A percentile compares a stretch with the other conserved stretches of the same genome.
Evolutionary conservation across 2,113 vertebrate genomes (phyloP).

Genomic region (Gavialis gangeticus): DNA sequence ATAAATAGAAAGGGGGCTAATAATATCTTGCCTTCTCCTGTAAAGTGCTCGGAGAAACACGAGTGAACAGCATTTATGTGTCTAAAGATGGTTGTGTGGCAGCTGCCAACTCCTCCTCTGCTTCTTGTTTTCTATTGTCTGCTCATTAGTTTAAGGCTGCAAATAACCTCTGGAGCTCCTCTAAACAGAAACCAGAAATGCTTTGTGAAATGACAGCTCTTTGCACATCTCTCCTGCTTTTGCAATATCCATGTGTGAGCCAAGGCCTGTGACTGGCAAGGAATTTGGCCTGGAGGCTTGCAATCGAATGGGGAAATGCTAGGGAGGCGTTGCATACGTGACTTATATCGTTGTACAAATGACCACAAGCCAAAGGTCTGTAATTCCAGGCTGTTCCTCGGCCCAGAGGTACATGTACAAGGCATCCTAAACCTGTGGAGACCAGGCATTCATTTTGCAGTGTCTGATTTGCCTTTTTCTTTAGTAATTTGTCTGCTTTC

Average conservation of each 20-base stretch:
- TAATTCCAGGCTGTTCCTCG: conserved; percentile 34
- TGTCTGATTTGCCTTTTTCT: conserved; percentile 81
- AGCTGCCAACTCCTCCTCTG: conserved; percentile 5
- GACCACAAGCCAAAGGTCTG: neutral
- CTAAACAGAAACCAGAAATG: neutral
- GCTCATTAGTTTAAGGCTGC: neutral
- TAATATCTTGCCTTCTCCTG: neutral
- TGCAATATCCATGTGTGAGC: neutral
- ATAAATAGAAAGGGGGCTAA: neutral
- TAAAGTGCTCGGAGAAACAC: neutral
- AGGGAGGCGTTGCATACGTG: neutral
- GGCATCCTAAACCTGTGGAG: conserved; percentile 46
- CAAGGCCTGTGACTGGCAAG: neutral
- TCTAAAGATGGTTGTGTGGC: neutral
- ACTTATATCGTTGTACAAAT: neutral
- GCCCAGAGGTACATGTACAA: conserved; percentile 60
- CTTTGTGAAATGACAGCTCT: neutral
- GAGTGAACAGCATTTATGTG: neutral
- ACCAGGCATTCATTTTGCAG: conserved; percentile 61
- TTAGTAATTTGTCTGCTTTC: conserved; percentile 88
- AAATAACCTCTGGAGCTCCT: conserved; percentile 2
- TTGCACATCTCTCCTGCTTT: neutral
- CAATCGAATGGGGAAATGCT: neutral
- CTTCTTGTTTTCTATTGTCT: neutral
- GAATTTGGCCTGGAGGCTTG: conserved; percentile 4